phyloP scores from a whole-genome alignment of 2,113 vertebrate species.

The Alectura lathami region DNA sequence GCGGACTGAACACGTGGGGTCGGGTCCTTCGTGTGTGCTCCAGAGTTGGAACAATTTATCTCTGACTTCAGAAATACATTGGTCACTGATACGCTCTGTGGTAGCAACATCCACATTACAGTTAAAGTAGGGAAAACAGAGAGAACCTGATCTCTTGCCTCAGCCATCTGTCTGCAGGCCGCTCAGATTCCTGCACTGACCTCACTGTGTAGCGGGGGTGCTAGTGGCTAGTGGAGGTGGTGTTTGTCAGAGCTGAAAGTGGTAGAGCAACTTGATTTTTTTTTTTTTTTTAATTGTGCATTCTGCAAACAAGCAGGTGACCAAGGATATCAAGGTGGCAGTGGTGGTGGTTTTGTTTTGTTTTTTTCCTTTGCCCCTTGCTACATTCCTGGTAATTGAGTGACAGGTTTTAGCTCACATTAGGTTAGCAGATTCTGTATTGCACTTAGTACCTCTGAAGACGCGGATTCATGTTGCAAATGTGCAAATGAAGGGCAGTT shows the following conservation, averaged over 20 bases:
- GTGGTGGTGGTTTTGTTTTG: no score
- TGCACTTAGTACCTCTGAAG: neutral
- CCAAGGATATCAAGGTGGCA: neutral
- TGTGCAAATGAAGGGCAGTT: neutral
- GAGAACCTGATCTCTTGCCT: neutral
- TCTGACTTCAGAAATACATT: neutral
- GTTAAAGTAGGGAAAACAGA: neutral
- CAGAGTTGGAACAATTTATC: rapidly evolving
- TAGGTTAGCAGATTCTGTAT: neutral
- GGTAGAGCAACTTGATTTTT: neutral
- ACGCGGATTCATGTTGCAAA: neutral
- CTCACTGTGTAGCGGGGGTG: neutral
- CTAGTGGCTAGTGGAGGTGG: neutral
- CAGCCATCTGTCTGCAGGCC: neutral
- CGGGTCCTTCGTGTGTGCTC: neutral
- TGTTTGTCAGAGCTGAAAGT: neutral
- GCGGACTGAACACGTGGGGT: neutral
- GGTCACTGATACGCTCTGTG: neutral
- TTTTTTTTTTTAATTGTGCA: neutral
- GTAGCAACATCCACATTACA: neutral
- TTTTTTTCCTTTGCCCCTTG: neutral
- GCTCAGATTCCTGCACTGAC: neutral
- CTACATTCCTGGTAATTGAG: neutral
- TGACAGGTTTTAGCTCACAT: neutral
- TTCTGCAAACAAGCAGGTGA: neutral